Percentiles rank a stretch among this genome's conserved stretches.
These are phyloP conservation scores for Cepaea nemoralis DNA, from an alignment of 1,140 invertebrate genomes.

Conservation along the genomic window DNA sequence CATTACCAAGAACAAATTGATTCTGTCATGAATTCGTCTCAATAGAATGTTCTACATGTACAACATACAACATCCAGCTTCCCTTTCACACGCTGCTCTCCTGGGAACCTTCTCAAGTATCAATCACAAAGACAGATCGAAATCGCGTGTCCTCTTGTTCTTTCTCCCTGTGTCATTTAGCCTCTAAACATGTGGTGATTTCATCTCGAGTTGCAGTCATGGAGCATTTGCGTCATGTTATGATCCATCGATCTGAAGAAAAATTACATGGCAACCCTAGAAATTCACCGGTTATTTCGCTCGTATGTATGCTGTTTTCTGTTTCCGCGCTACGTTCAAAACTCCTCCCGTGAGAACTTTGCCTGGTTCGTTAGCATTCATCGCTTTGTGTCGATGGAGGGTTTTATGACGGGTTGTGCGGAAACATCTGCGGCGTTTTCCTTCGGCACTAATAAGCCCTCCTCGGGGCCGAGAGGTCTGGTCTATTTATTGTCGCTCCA, in stretches of 20 bases:
- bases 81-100: neutral
- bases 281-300: neutral
- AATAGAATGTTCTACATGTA: neutral
- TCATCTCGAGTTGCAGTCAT: neutral
- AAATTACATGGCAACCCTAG: neutral
- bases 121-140: neutral
- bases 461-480: no score
- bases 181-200: neutral
- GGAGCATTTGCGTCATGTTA: neutral
- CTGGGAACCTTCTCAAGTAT: neutral
- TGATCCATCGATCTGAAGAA: neutral
- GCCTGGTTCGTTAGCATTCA: neutral
- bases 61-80: neutral
- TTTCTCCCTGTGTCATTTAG: neutral
- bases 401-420: neutral
- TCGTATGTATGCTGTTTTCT: neutral
- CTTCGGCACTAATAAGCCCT: no score
- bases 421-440: neutral
- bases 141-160: neutral
- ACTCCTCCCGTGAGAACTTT: neutral
- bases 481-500: no score
- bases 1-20: neutral
- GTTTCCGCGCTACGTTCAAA: neutral
- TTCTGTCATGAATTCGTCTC: neutral
- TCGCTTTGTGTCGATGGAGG: neutral